A percentile compares a stretch with the other conserved stretches of the same genome.
These are phyloP conservation scores for Ceratoteleas bidentatus DNA, from an alignment of 1,140 invertebrate genomes.

Conservation along the genomic window DNA sequence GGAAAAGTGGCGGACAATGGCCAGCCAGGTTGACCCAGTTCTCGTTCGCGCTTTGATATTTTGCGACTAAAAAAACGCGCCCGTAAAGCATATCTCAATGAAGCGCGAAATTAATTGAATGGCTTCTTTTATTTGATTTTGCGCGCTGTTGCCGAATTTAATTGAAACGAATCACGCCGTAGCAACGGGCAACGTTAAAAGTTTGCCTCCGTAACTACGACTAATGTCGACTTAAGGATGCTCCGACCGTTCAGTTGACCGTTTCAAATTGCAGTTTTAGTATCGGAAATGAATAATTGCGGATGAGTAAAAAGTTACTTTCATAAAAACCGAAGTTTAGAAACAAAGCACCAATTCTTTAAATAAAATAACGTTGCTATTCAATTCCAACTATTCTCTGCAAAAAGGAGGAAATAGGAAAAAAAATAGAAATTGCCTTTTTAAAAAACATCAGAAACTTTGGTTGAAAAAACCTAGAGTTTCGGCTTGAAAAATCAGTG, in stretches of 20 bases:
- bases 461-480: too few relatives aligned
- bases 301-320: not conserved
- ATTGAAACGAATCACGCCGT: constrained; percentile 3
- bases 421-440: too few relatives aligned
- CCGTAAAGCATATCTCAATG: constrained; percentile 24
- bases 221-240: not conserved
- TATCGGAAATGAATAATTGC: too few relatives aligned
- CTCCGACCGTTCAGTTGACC: not conserved
- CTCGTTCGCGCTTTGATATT: constrained; percentile 14
- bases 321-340: too few relatives aligned
- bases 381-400: too few relatives aligned
- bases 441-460: too few relatives aligned
- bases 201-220: not conserved
- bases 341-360: too few relatives aligned
- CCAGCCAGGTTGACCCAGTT: constrained; percentile 19
- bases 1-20: constrained; percentile 30
- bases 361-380: too few relatives aligned
- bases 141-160: constrained; percentile 3
- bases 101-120: constrained; percentile 12
- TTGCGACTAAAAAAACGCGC: constrained; percentile 15
- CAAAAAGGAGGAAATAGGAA: too few relatives aligned
- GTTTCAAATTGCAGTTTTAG: too few relatives aligned
- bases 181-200: constrained; percentile 1
- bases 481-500: too few relatives aligned
- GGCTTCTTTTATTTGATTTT: constrained; percentile 18